Conservation (phyloP, 2,113 vertebrate genomes). For the Oreotrochilus melanogaster region DNA sequence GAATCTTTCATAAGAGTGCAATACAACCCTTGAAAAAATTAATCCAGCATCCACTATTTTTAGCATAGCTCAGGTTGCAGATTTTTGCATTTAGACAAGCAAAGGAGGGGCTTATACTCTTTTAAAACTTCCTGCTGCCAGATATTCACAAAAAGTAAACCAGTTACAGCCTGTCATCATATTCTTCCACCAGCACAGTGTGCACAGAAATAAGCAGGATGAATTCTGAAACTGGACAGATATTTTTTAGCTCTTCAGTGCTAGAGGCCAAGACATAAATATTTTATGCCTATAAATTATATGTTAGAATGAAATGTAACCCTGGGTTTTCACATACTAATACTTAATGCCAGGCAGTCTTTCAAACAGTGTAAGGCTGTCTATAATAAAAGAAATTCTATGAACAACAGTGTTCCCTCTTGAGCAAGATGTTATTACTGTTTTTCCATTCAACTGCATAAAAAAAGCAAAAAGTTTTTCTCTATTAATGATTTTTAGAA, state of each 20-base stretch:
- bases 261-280: not conserved
- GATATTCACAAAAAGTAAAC: slow-evolving; percentile 2
- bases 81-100: not conserved
- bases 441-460: not conserved
- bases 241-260: not conserved
- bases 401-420: not conserved
- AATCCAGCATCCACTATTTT: slow-evolving; percentile 5
- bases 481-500: not conserved
- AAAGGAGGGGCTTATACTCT: not conserved
- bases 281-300: not conserved
- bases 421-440: not conserved
- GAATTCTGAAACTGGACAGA: not conserved
- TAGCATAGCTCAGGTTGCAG: not conserved
- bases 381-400: not conserved
- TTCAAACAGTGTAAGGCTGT: not conserved
- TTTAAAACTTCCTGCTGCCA: not conserved
- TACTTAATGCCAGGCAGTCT: not conserved
- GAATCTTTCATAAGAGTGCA: not conserved
- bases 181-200: not conserved
- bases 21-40: not conserved
- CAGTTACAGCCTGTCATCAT: not conserved
- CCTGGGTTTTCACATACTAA: not conserved
- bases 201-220: not conserved
- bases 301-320: not conserved
- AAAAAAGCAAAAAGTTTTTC: not conserved